Percentiles rank a stretch among this genome's conserved stretches.
These are phyloP conservation scores for Protosalanx chinensis DNA, from an alignment of 2,797 vertebrate species.

Conservation along the genomic window DNA sequence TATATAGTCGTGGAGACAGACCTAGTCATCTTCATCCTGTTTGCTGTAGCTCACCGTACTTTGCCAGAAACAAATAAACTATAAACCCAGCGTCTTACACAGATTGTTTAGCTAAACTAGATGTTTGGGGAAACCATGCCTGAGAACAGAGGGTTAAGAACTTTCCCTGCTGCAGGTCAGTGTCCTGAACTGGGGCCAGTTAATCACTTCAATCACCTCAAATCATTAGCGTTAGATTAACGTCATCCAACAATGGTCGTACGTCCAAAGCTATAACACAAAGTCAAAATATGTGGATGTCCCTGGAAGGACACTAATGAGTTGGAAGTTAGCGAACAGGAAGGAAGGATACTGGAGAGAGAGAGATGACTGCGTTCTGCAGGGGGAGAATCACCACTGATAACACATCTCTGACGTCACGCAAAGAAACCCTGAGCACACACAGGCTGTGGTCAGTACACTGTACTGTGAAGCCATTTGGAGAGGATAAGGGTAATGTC, in stretches of 20 bases:
- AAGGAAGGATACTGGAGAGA: conserved; percentile 53
- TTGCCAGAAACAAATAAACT: conserved; percentile 72
- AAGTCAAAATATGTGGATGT: conserved; percentile 34
- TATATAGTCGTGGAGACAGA: background rate
- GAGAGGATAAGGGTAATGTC: conserved; percentile 22
- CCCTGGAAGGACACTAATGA: conserved; percentile 38
- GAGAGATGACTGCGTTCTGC: conserved; percentile 37
- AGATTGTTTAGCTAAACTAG: conserved; percentile 70
- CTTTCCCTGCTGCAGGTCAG: background rate
- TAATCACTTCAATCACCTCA: conserved; percentile 9
- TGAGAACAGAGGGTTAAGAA: background rate
- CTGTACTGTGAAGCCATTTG: conserved; percentile 18
- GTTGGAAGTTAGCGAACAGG: conserved; percentile 49
- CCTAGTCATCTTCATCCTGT: conserved; percentile 76
- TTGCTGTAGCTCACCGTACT: conserved; percentile 69
- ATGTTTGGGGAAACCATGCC: background rate
- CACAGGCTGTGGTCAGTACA: conserved; percentile 34
- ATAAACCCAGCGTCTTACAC: conserved; percentile 70
- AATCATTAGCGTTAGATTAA: background rate
- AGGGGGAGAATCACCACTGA: conserved; percentile 42
- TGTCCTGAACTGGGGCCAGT: conserved; percentile 57
- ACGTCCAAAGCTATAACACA: background rate
- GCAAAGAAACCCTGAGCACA: conserved; percentile 40
- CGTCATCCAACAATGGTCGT: background rate
- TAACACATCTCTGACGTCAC: conserved; percentile 53